Conservation (phyloP, 2,888 invertebrate genomes). For the Lasioglossum lativentre region DNA sequence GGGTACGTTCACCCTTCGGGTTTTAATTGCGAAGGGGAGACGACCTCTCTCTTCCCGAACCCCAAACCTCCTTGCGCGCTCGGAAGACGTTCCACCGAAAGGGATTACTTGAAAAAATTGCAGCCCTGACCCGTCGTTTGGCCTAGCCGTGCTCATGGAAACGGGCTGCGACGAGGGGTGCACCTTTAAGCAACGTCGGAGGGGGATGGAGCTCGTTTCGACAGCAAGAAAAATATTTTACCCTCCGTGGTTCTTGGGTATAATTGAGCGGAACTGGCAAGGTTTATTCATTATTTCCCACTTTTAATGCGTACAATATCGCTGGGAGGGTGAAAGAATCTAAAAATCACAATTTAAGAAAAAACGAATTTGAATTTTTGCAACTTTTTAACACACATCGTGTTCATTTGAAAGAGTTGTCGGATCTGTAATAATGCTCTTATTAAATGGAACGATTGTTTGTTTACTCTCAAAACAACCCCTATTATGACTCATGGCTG, state of each 20-base stretch:
- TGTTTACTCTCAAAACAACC: no score
- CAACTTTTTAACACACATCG: neutral
- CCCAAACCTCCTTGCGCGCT: conserved; percentile 39
- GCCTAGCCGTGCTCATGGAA: neutral
- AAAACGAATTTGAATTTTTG: neutral
- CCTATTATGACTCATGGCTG: no score
- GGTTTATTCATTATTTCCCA: neutral
- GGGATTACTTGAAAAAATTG: conserved; percentile 46
- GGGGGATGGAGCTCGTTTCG: neutral
- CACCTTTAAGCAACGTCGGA: neutral
- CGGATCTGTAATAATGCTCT: no score
- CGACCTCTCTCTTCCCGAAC: conserved; percentile 49
- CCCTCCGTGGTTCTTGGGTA: neutral
- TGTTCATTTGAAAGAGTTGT: neutral
- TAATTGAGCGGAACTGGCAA: neutral
- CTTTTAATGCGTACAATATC: neutral
- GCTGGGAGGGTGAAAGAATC: neutral
- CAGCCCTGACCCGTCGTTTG: conserved; percentile 9
- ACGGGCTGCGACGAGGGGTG: neutral
- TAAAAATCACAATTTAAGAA: neutral
- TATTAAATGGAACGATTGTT: no score
- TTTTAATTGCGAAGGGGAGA: conserved; percentile 67
- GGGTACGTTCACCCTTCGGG: conserved; percentile 69
- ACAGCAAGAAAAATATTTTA: neutral
- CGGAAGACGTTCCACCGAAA: conserved; percentile 33